Conservation (phyloP, 2,113 vertebrate genomes). For the Pipra filicauda region DNA sequence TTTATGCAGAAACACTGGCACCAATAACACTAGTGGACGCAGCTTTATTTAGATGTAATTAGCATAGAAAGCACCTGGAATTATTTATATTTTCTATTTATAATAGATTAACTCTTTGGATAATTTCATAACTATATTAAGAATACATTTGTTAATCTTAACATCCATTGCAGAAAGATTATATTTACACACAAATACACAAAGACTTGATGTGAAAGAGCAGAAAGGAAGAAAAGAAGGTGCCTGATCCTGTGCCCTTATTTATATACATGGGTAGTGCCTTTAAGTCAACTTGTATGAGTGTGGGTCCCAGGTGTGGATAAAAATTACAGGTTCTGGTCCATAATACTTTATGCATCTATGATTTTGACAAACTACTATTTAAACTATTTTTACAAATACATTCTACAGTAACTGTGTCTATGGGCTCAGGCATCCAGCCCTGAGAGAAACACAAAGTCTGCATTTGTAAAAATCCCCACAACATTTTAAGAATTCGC, state of each 20-base stretch:
- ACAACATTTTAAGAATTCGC: not conserved
- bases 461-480: not conserved
- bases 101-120: slow-evolving; percentile 58
- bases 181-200: slow-evolving; percentile 54
- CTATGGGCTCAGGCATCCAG: slow-evolving; percentile 53
- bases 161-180: not conserved
- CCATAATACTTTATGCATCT: not conserved
- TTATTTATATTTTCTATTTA: slow-evolving; percentile 46
- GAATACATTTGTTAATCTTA: slow-evolving; percentile 48
- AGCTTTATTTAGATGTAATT: slow-evolving; percentile 23
- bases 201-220: not conserved
- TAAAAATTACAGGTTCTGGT: not conserved
- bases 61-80: slow-evolving; percentile 34
- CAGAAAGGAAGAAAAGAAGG: not conserved
- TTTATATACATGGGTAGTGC: slow-evolving; percentile 14
- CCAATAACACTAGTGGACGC: not conserved
- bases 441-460: slow-evolving; percentile 40
- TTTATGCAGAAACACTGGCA: slow-evolving; percentile 56
- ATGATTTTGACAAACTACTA: slow-evolving; percentile 15
- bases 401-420: slow-evolving; percentile 65
- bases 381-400: slow-evolving; percentile 53
- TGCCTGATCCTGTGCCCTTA: slow-evolving; percentile 7
- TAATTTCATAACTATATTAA: slow-evolving; percentile 37
- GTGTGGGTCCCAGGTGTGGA: not conserved
- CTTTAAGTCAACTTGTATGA: not conserved